Base-by-base conservation (phyloP, 2,888 invertebrate species). In the Alcis repandata region DNA sequence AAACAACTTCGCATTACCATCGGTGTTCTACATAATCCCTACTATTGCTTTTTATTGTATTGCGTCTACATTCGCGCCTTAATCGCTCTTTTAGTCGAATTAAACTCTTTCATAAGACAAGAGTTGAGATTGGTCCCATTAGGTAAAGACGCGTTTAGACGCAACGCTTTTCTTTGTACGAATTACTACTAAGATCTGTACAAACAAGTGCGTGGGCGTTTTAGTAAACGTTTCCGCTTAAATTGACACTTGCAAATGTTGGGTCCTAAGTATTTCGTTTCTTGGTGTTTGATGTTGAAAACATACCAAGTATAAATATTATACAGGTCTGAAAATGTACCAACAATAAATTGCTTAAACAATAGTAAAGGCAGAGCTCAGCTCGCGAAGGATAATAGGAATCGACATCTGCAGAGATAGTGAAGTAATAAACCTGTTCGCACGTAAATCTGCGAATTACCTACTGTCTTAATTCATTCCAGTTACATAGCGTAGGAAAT, bases 1-100 rank as follows among this genome's bases (percentile, higher is more conserved):
- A 91, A 90, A 93, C 90, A 90, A 90, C 88, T 85, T 82, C 78
- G 82, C 83, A 88, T 90, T 91, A 90, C 90, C 91, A 87, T 86
- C 84, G 86, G 82, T 91, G 90, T 90, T 91, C 87, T 86, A 88
- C 89, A 87, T 91, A 90, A 92, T 89, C 90, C 89, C 83, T 84
- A 89, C 90, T 87, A 90, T 90, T 90, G 88, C 85, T 89, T 91
- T 89, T 91, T 90, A 91, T 88, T 85, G 86, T 80, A 89, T 83
- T 83, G 82, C 83, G 83, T 82, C 80, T 84, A 83, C 77, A 87
- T 88, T 87, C 80, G 75, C 84, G 85, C 80, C 83, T 85, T 83
- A 83, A 83, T 82, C 79, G 78, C 78, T 78, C 75, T 79, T 79
- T 79, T 77, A 67, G 77, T 76, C 79, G 78, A 79, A 79, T 83